Percentiles rank a stretch among this genome's conserved stretches.
phyloP scores from a whole-genome alignment of 2,797 vertebrate species.

The Austrolebias charrua region DNA sequence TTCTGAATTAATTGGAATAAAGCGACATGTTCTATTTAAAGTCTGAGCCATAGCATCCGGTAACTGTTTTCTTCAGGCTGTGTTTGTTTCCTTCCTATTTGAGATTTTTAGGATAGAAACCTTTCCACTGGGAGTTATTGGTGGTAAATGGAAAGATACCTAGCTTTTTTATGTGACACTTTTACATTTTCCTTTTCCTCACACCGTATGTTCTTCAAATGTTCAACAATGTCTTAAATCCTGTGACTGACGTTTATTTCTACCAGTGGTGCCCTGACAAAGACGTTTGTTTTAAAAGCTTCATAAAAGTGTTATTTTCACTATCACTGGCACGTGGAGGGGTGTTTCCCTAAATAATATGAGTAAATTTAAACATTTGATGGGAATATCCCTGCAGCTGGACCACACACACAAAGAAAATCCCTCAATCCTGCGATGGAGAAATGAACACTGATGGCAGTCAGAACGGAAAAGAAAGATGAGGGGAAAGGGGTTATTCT shows the following conservation, averaged over 20 bases:
- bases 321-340: conserved; percentile 28
- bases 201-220: conserved; percentile 6
- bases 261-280: conserved; percentile 4
- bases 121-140: not conserved
- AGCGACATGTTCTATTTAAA: not conserved
- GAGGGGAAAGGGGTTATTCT: not conserved
- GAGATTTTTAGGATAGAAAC: not conserved
- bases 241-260: conserved; percentile 20
- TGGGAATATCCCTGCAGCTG: conserved; percentile 26
- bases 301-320: conserved; percentile 41
- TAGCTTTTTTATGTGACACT: conserved; percentile 42
- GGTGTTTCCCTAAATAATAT: conserved; percentile 5
- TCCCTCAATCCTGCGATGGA: conserved; percentile 53
- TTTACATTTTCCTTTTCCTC: conserved; percentile 23
- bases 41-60: not conserved
- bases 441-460: conserved; percentile 34
- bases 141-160: conserved; percentile 21
- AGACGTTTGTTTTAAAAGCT: conserved; percentile 25
- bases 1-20: not conserved
- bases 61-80: not conserved
- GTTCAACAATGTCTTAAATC: conserved; percentile 24
- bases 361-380: conserved; percentile 43
- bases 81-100: not conserved
- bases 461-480: conserved; percentile 7
- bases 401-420: conserved; percentile 47